Evolutionary conservation across 2,888 invertebrate species (phyloP).

Genomic region (Empis stercorea): DNA sequence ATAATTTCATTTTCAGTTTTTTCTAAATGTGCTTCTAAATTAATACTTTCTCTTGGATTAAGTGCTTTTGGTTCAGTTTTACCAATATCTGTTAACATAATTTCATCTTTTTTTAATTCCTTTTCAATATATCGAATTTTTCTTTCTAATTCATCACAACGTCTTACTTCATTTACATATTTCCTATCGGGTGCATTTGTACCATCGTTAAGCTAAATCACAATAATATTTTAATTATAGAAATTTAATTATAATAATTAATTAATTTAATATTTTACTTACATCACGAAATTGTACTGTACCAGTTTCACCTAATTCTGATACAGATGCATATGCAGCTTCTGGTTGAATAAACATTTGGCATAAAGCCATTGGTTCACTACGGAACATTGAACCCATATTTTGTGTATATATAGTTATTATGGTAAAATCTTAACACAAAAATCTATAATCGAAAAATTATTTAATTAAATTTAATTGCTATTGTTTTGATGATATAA

Average conservation of each 20-base stretch:
- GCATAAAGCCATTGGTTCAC: constrained; percentile 85
- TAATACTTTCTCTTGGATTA: constrained; percentile 64
- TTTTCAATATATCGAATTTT: constrained; percentile 65
- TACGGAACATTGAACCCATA: constrained; percentile 77
- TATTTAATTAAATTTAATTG: too few species aligned
- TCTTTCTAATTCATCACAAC: constrained; percentile 77
- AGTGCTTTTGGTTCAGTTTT: constrained; percentile 53
- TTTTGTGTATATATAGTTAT: too few species aligned
- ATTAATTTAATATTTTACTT: constrained; percentile 36
- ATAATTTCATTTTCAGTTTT: constrained; percentile 91
- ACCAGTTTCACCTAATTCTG: constrained; percentile 89
- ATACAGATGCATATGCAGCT: constrained; percentile 87
- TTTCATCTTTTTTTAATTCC: constrained; percentile 62
- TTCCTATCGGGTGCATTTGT: constrained; percentile 73
- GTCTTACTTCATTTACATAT: constrained; percentile 69
- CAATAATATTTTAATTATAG: constrained; percentile 1
- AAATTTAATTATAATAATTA: background rate
- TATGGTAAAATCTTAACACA: too few species aligned
- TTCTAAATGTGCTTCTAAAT: constrained; percentile 75
- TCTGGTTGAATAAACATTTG: constrained; percentile 96
- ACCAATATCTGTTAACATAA: constrained; percentile 51
- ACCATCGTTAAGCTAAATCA: constrained; percentile 54
- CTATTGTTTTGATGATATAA: too few species aligned
- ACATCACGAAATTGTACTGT: constrained; percentile 94
- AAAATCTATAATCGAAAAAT: too few species aligned